These are phyloP conservation scores for Gobio gobio DNA, from an alignment of 2,113 vertebrate genomes.

Conservation along the genomic window DNA sequence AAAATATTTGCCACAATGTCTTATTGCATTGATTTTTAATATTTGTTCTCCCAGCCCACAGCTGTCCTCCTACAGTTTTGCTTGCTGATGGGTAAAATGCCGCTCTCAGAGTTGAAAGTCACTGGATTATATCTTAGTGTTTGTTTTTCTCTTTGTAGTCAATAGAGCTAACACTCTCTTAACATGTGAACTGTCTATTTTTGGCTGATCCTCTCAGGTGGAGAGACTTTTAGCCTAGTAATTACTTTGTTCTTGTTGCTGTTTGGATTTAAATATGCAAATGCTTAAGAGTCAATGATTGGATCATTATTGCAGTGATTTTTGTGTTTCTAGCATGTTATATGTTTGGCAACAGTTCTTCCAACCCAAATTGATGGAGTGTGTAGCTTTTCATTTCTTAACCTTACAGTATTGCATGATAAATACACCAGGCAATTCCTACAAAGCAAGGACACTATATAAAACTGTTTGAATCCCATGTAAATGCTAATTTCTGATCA, in stretches of 20 bases:
- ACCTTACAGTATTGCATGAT: not conserved
- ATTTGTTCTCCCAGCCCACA: slow-evolving; percentile 6
- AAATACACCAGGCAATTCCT: not conserved
- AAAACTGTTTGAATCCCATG: not conserved
- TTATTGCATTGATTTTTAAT: slow-evolving; percentile 6
- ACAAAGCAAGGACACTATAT: not conserved
- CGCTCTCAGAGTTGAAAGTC: slow-evolving; percentile 12
- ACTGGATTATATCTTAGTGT: slow-evolving; percentile 28
- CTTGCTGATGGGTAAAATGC: slow-evolving; percentile 4
- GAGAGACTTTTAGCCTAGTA: not conserved
- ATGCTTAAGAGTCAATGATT: too few relatives aligned
- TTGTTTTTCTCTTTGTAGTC: slow-evolving; percentile 10
- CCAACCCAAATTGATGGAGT: too few relatives aligned
- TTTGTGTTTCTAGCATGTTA: too few relatives aligned
- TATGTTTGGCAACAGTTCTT: too few relatives aligned
- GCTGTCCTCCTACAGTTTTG: slow-evolving; percentile 27
- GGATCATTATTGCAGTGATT: too few relatives aligned
- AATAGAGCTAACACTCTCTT: slow-evolving; percentile 1
- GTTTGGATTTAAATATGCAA: too few relatives aligned
- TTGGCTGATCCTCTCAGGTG: not conserved
- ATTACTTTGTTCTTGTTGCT: not conserved
- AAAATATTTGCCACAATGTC: not conserved
- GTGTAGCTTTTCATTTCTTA: too few relatives aligned
- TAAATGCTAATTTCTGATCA: not conserved
- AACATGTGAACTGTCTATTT: slow-evolving; percentile 8